Evolutionary conservation across 37 sponge, comb jelly and placozoan species (phyloP).

Genomic region (Halisarca cf. caerulea): DNA sequence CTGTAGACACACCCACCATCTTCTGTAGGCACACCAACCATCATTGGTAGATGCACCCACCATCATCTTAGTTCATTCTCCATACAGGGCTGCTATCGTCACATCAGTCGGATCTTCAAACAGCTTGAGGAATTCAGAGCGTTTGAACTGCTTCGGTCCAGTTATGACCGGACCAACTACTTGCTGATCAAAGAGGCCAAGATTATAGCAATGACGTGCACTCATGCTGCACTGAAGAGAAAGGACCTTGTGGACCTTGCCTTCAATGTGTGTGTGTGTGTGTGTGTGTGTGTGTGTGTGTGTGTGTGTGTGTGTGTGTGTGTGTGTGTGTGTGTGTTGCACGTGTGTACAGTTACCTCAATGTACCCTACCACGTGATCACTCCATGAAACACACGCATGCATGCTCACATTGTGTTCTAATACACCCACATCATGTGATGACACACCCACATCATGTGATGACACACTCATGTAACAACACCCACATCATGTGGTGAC

Average conservation of each 20-base stretch:
- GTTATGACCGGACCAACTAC: conserved; percentile 93
- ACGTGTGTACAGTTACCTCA: too few species aligned
- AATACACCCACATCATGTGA: too few species aligned
- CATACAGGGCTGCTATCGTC: conserved; percentile 90
- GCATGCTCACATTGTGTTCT: too few species aligned
- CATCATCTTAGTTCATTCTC: background rate
- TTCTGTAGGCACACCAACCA: too few species aligned
- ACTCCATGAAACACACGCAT: too few species aligned
- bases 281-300: conserved; percentile 30
- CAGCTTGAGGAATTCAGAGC: conserved; percentile 97
- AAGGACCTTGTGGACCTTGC: conserved; percentile 93
- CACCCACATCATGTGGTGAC: background rate
- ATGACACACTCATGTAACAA: background rate
- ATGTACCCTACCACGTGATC: background rate
- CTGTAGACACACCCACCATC: background rate
- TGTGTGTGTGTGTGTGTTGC: background rate
- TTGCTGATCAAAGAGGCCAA: conserved; percentile 94
- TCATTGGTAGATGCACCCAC: background rate
- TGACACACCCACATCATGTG: background rate
- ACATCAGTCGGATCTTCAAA: conserved; percentile 90
- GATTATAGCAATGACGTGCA: conserved; percentile 99
- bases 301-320: conserved; percentile 20
- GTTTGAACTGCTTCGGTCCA: conserved; percentile 93
- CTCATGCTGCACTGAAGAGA: conserved; percentile 97
- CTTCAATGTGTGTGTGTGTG: conserved; percentile 74